Conservation (phyloP, 1,140 invertebrate genomes). For the Bactericera cockerelli region DNA sequence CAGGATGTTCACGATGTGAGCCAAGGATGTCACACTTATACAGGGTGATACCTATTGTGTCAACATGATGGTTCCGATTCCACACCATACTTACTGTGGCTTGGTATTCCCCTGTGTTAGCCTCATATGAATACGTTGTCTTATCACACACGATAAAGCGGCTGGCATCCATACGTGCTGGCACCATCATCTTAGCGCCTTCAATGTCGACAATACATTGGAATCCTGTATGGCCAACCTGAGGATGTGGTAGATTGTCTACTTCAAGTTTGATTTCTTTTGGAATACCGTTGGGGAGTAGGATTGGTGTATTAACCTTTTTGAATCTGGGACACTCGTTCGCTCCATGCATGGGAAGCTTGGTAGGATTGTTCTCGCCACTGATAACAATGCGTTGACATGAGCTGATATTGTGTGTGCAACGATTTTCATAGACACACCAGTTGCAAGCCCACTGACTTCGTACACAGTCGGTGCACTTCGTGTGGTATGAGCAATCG, state of each 20-base stretch:
- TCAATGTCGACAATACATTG: constrained; percentile 84
- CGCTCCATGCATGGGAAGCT: constrained; percentile 52
- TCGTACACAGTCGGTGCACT: constrained; percentile 69
- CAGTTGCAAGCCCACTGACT: constrained; percentile 86
- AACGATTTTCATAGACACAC: constrained; percentile 92
- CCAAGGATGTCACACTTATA: constrained; percentile 91
- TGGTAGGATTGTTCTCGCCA: constrained; percentile 61
- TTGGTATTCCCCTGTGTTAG: constrained; percentile 66
- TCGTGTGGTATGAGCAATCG: constrained; percentile 76
- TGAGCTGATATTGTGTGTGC: constrained; percentile 67
- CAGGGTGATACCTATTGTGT: constrained; percentile 71
- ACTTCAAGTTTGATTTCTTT: constrained; percentile 78
- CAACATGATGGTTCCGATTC: constrained; percentile 84
- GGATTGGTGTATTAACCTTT: constrained; percentile 43
- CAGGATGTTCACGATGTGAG: constrained; percentile 75
- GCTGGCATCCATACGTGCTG: constrained; percentile 66
- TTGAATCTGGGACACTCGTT: constrained; percentile 68
- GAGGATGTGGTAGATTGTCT: constrained; percentile 74
- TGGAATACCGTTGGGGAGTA: constrained; percentile 73
- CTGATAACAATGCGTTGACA: constrained; percentile 69
- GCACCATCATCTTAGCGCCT: constrained; percentile 71
- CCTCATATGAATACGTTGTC: constrained; percentile 80
- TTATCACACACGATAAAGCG: constrained; percentile 77
- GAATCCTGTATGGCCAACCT: constrained; percentile 70
- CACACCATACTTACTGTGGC: constrained; percentile 78